Evolutionary conservation across 1,140 invertebrate genomes (phyloP), one percentile per base, ranked within the genome.

Genomic region (Drosophila sp.): DNA sequence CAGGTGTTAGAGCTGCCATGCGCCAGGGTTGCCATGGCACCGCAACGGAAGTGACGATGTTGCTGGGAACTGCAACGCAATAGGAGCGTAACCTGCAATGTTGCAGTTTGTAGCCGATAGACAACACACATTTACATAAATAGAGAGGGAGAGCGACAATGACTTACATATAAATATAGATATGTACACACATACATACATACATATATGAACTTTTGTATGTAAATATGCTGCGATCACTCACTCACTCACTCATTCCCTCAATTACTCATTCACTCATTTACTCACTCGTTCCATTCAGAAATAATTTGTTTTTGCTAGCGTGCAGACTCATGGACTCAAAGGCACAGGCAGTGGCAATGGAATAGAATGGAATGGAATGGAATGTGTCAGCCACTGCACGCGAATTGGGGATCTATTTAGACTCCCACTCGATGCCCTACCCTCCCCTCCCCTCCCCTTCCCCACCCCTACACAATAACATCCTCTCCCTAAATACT

Each of bases 1-100:
- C 83, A 89, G 84, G 83, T 89, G 84, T 65, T 48, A 66, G 41
- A 40, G 58, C 61, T 62, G 61, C 56, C 54, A 50, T 40, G 48
- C 46, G 62, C 51, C 71, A 86, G 80, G 61, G 80, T 80, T 79
- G 76, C 51, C 67, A 61, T 45, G 25, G 38, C 21, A 48, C 2
- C 50, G 46, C 63, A 72, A 54, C 70, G 70, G 70, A 72, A 72
- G 70, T 72, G 70, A 34, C 48, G 54, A 36, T 29, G 53, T 7
- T 38, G 53, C 38, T 69, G 71, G 38, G 64, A 69, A 70, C 18
- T 62, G 62, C 69, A 67, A 3, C 34, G 67, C 67, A 56, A 27
- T 65, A 50, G 21, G 21, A 45, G 50, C 34, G 59, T 18, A 14
- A 27, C 41, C 43, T 13, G 21, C 21, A 21, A 43, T 41, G n/a